phyloP scores from a whole-genome alignment of 2,113 vertebrate genomes.

The Elephas maximus region DNA sequence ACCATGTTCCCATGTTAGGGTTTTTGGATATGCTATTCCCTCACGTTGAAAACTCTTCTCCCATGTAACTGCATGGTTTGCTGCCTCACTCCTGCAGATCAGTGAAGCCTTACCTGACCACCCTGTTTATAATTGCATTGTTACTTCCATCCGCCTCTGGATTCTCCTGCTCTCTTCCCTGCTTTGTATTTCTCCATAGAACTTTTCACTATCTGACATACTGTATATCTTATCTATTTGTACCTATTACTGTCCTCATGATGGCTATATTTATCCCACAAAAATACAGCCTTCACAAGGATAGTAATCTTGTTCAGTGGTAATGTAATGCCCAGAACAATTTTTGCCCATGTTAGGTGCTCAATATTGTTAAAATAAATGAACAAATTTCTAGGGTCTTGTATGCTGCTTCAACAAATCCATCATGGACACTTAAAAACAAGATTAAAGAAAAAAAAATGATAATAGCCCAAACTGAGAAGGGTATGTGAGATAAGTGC shows the following conservation, averaged over 20 bases:
- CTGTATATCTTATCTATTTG: too few relatives aligned
- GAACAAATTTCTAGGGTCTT: not conserved
- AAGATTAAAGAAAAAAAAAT: not conserved
- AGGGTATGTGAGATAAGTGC: not conserved
- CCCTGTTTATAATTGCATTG: not conserved
- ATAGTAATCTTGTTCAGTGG: not conserved
- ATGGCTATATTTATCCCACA: not conserved
- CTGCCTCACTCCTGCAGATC: not conserved
- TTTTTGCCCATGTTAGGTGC: not conserved
- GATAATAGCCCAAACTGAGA: not conserved
- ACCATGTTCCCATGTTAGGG: not conserved
- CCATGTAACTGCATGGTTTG: not conserved
- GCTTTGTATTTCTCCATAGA: not conserved
- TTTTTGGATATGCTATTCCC: not conserved
- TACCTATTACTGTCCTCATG: not conserved
- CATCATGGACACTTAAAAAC: not conserved
- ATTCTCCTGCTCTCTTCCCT: not conserved
- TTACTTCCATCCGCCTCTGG: not conserved
- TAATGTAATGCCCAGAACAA: not conserved
- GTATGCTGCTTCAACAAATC: not conserved
- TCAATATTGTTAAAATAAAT: not conserved
- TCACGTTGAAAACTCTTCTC: not conserved
- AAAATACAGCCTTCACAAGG: not conserved
- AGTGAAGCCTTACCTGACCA: not conserved
- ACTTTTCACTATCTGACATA: too few relatives aligned